Percentiles rank a stretch among this genome's conserved stretches.
Conservation (phyloP, 2,888 invertebrate genomes). For the Aphrophora alni region DNA sequence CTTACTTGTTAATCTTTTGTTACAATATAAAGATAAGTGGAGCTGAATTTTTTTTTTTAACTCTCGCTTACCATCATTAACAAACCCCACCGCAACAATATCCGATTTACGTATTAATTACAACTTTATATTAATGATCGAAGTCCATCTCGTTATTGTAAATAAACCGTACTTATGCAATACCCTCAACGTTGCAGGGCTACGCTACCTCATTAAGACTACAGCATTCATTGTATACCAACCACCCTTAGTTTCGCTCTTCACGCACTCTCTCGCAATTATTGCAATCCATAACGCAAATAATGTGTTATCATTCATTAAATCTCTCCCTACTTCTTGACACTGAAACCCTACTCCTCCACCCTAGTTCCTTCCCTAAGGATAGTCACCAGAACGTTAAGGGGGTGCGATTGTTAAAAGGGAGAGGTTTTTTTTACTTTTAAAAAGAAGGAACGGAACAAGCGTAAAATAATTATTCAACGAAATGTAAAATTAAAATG, state of each 20-base stretch:
- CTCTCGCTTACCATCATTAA: no score
- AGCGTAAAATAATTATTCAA: constrained; percentile 9
- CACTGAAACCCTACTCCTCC: neutral
- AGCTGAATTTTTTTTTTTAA: no score
- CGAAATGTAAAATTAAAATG: constrained; percentile 9
- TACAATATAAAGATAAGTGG: no score
- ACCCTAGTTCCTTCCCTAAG: neutral
- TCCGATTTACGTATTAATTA: neutral
- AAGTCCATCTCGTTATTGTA: neutral
- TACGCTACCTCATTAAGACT: neutral
- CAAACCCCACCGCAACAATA: no score
- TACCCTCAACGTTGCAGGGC: neutral
- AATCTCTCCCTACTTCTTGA: neutral
- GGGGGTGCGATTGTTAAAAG: neutral
- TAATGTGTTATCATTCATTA: constrained; percentile 5
- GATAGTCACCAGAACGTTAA: neutral
- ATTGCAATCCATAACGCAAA: constrained; percentile 6
- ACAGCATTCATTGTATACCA: neutral
- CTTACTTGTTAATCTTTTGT: no score
- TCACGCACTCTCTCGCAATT: neutral
- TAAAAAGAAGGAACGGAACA: neutral
- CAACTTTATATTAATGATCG: neutral
- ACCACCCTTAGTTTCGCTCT: neutral
- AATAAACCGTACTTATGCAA: neutral
- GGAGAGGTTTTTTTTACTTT: neutral